Evolutionary conservation across 30 jellyfish, hydroid and myxozoan genomes (phyloP), one percentile per base, ranked within the genome.

Genomic region (Turritopsis rubra): DNA sequence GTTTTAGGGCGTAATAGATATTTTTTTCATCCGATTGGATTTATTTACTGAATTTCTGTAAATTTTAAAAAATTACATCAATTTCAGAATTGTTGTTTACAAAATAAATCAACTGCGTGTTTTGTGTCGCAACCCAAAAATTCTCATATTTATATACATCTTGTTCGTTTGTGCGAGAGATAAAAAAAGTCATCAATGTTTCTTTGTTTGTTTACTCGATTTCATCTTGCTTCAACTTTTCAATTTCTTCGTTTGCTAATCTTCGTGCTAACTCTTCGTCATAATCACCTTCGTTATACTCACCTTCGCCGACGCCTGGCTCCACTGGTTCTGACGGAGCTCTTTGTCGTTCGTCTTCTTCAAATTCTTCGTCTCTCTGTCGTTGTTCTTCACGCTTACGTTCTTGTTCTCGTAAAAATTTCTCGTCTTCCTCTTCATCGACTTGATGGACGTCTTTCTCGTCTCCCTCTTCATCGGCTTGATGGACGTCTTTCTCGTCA

Each of bases 341-440:
- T n/a, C 77, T 16, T 27, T n/a, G 77, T 0, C 82, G 82, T 74
- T 26, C 82, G 54, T 74, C 65, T 74, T 74, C 82, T 74, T 23
- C 65, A 74, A 24, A 26, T 24, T 74, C 54, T 24, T 74, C 73
- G 53, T 74, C 82, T 24, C 41, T 17, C 9, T n/a, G 82, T 3
- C 41, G 26, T 30, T 74, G 54, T n/a, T 74, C 65, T 30, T 28
- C 82, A 74, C 54, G 82, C 23, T 0, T 74, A 13, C 27, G 27
- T 24, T 26, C 82, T 74, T 74, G 65, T 24, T 24, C 65, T 21
- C 82, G 82, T 17, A 74, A n/a, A 13, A 8, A 29, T 74, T 74
- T 71, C 23, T 74, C 82, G 24, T 74, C 82, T 18, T 74, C 82
- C 27, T 74, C 82, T 0, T 68, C 30, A 7, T 68, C 30, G 16